Evolutionary conservation across 2,888 invertebrate genomes (phyloP).

Genomic region (Electrophaes corylata): DNA sequence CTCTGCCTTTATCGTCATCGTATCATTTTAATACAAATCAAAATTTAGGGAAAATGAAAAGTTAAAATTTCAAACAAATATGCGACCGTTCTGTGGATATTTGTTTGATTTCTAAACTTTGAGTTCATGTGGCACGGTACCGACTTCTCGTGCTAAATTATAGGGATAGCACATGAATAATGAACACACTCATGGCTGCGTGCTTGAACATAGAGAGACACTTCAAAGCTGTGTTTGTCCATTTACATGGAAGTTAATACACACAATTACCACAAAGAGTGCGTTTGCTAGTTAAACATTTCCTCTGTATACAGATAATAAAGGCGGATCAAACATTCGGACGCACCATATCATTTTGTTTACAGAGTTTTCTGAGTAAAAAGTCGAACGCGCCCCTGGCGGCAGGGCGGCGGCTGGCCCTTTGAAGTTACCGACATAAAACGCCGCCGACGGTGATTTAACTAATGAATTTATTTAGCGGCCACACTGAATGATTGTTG

Average conservation of each 20-base stretch:
- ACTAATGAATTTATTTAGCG: constrained; percentile 86
- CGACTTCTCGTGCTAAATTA: constrained; percentile 1
- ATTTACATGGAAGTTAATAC: constrained; percentile 60
- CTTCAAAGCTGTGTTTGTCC: constrained; percentile 56
- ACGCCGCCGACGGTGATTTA: constrained; percentile 84
- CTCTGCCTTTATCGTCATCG: constrained; percentile 49
- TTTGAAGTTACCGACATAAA: constrained; percentile 84
- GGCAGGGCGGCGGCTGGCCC: constrained; percentile 69
- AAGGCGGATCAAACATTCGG: constrained; percentile 83
- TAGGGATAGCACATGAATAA: constrained; percentile 6
- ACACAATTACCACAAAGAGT: constrained; percentile 70
- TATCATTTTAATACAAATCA: constrained; percentile 47
- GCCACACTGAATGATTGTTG: constrained; percentile 69
- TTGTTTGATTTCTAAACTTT: no score
- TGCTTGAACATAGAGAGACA: constrained; percentile 21
- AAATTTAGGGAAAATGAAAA: constrained; percentile 38
- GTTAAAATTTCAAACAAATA: neutral
- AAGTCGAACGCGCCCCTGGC: constrained; percentile 79
- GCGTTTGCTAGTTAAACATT: constrained; percentile 74
- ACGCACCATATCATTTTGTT: constrained; percentile 82
- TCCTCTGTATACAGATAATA: constrained; percentile 78
- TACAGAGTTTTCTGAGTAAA: constrained; percentile 83
- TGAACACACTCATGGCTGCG: constrained; percentile 1
- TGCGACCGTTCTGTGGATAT: no score
- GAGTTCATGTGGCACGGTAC: neutral